Conservation (phyloP, 2,113 vertebrate species). For the Cricetomys ansorgei region DNA sequence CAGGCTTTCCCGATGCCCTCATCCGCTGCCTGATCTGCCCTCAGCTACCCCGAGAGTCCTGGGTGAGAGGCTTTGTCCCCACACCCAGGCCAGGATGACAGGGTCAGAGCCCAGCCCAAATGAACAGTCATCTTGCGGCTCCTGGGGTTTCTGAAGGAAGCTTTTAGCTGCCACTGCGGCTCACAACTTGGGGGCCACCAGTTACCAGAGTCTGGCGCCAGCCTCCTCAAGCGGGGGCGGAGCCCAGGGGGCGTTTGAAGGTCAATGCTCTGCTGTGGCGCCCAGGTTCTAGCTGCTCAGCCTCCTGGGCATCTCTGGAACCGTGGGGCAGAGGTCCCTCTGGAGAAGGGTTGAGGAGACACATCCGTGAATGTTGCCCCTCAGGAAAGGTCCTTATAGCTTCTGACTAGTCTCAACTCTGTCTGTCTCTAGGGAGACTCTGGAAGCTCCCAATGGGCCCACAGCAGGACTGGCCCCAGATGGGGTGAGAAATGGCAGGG, state of each 20-base stretch:
- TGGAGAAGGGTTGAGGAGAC: background rate
- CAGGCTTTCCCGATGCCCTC: background rate
- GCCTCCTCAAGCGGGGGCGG: background rate
- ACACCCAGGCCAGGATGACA: background rate
- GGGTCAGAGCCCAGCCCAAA: background rate
- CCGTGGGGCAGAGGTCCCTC: background rate
- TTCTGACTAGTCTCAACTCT: background rate
- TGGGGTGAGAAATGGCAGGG: background rate
- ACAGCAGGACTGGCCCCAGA: background rate
- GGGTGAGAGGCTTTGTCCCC: too few species aligned
- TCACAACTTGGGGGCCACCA: background rate
- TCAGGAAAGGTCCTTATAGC: background rate
- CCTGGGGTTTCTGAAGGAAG: background rate
- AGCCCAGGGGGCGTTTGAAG: constrained; percentile 71
- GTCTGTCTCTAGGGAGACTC: background rate
- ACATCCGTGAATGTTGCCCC: background rate
- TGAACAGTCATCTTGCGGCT: background rate
- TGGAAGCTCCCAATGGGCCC: background rate
- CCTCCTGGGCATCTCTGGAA: background rate
- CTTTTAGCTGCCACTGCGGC: background rate
- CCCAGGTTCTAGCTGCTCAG: background rate
- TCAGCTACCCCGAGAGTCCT: background rate
- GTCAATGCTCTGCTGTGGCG: constrained; percentile 23
- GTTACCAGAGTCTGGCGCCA: background rate
- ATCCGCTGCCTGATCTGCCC: rapidly evolving